Percentiles rank a stretch among this genome's conserved stretches.
Conservation (phyloP, 2,113 vertebrate genomes). For the Pelodiscus sinensis region DNA sequence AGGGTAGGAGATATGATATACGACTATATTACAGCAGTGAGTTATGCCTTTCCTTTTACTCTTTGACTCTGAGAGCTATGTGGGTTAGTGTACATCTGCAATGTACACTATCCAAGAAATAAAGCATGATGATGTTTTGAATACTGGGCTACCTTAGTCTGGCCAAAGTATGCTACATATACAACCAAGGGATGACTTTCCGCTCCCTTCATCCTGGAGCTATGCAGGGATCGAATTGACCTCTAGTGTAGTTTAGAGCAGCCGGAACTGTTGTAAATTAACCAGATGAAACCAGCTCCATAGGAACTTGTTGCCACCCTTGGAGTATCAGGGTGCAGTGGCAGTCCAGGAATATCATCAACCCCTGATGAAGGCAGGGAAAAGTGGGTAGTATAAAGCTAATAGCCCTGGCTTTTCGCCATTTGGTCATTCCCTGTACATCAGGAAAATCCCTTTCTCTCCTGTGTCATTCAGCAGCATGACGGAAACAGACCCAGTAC, state of each 20-base stretch:
- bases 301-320: not conserved
- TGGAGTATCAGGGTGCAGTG: not conserved
- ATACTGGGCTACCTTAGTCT: not conserved
- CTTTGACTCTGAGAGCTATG: not conserved
- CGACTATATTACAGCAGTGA: not conserved
- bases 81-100: not conserved
- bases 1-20: not conserved
- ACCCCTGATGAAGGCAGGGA: not conserved
- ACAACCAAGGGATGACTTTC: not conserved
- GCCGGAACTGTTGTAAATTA: not conserved
- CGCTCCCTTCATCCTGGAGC: not conserved
- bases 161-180: not conserved
- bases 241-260: not conserved
- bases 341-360: not conserved
- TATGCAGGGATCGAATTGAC: not conserved
- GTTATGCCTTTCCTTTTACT: not conserved
- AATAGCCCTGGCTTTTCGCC: not conserved
- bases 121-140: not conserved
- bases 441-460: not conserved
- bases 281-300: not conserved
- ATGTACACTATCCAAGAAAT: fast-evolving
- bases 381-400: not conserved
- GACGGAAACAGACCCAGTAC: not conserved
- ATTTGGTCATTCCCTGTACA: not conserved
- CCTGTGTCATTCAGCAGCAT: not conserved